Evolutionary conservation across 2,888 invertebrate genomes (phyloP), one percentile per base, ranked within the genome.

Genomic region (Chorisops tibialis): DNA sequence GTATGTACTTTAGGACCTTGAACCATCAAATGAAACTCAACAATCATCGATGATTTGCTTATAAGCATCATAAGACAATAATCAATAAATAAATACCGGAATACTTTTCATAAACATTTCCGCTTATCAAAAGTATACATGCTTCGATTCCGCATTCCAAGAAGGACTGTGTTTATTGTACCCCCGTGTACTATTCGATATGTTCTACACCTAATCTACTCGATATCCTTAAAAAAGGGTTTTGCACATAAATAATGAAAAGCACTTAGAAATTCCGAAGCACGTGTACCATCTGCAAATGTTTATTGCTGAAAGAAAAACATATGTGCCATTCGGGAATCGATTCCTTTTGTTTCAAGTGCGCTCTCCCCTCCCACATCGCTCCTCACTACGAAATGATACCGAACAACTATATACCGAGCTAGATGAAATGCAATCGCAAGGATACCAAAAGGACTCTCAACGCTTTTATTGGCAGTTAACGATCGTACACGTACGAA

Each of bases 271-370:
- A 65, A 61, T 65, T 65, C 62, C 60, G 37, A 61, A 60, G 62
- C 62, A 65, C 61, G 65, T 65, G 65, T 63, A 62, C 59, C 60
- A 62, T 61, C 56, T 60, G 59, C 49, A 65, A 62, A 62, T 62
- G 62, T 62, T 63, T 62, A 65, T 65, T 65, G 38, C 48, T 22
- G 30, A 9, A 62, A 59, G 62, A 64, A 43, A 61, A 65, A 65
- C 67, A 68, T 68, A 68, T 68, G 68, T 65, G 66, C 62, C 64
- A 63, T 61, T 49, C 38, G 67, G 66, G 65, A 64, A 64, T 49
- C 59, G 30, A 30, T 30, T 30, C 30, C 30, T 30, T 30, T 30
- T 30, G 30, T 30, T 30, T 30, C 30, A 30, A 30, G 2, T n/a
- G n/a, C 30, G 9, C 30, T 9, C 5, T 5, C 30, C 5, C 30